These are phyloP conservation scores for Hydrozoanthus gracilis DNA, from an alignment of 92 coral and sea anemone species.

Conservation along the genomic window DNA sequence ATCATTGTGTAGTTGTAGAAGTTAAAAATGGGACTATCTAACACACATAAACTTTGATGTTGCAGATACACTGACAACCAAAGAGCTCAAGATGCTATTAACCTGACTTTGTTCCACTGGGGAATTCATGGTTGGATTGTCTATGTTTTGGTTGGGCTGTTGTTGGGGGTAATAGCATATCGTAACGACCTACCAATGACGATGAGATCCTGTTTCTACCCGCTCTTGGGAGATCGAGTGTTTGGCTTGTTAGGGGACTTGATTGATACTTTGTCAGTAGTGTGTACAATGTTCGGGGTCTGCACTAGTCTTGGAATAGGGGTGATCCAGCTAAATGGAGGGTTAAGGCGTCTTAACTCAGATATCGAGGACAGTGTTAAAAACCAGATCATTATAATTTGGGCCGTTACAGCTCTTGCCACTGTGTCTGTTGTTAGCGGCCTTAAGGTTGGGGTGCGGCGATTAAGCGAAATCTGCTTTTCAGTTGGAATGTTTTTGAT, in stretches of 20 bases:
- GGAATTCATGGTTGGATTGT: slow-evolving; percentile 96
- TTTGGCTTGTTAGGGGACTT: slow-evolving; percentile 85
- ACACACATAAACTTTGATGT: neutral
- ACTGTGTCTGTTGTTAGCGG: slow-evolving; percentile 89
- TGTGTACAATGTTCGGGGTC: slow-evolving; percentile 93
- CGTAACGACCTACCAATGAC: slow-evolving; percentile 90
- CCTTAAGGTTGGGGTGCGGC: slow-evolving; percentile 84
- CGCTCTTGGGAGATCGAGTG: slow-evolving; percentile 85
- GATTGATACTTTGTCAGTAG: slow-evolving; percentile 84
- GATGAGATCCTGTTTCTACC: slow-evolving; percentile 90
- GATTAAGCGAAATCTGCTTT: slow-evolving; percentile 87
- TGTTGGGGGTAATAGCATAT: slow-evolving; percentile 81
- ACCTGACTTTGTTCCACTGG: slow-evolving; percentile 93
- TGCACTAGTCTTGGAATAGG: slow-evolving; percentile 98
- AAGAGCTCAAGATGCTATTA: slow-evolving; percentile 89
- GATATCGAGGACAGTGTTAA: slow-evolving; percentile 53
- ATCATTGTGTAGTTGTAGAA: too few species aligned
- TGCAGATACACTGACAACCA: slow-evolving; percentile 85
- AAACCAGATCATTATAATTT: slow-evolving; percentile 82
- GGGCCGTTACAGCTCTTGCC: slow-evolving; percentile 89
- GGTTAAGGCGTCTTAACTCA: slow-evolving; percentile 68
- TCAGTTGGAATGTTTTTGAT: slow-evolving; percentile 81
- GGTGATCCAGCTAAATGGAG: slow-evolving; percentile 82
- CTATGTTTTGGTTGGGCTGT: slow-evolving; percentile 88
- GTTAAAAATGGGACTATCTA: too few species aligned